phyloP scores from a whole-genome alignment of 2,113 vertebrate genomes.

The Callithrix jacchus region DNA sequence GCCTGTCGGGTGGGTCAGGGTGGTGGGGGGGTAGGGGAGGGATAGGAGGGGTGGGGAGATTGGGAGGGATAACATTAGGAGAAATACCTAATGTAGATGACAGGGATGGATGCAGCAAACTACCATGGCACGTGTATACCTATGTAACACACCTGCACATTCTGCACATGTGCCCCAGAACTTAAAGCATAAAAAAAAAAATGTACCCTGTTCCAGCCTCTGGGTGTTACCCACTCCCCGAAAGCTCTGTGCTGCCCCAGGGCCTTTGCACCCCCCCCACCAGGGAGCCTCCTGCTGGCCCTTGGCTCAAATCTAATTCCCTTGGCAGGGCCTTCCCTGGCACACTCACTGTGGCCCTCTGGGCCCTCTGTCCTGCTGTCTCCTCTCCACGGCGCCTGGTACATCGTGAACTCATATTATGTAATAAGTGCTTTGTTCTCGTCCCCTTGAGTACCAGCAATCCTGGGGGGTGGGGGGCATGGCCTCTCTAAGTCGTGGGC shows the following conservation, averaged over 20 bases:
- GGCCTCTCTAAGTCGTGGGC: not conserved
- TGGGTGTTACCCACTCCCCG: not conserved
- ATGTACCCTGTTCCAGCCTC: not conserved
- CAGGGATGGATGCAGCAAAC: no score
- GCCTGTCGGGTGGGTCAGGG: no score
- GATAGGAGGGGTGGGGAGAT: no score
- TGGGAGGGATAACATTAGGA: no score
- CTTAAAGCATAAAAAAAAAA: no score
- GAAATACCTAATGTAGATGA: no score
- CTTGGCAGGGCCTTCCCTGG: not conserved
- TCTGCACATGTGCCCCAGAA: no score
- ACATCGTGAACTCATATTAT: not conserved
- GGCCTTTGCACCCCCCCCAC: not conserved
- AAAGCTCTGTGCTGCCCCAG: not conserved
- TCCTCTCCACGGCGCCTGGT: not conserved
- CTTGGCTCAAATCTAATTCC: not conserved
- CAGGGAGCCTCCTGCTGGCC: not conserved
- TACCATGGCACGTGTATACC: no score
- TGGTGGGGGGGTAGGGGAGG: no score
- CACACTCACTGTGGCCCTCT: not conserved
- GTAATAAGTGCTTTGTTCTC: not conserved
- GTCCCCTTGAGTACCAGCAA: not conserved
- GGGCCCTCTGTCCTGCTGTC: not conserved
- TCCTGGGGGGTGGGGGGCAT: accelerated
- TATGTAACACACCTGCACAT: no score